Evolutionary conservation across 2,113 vertebrate genomes (phyloP), one percentile per base, ranked within the genome.

Genomic region (Paratilapia polleni): DNA sequence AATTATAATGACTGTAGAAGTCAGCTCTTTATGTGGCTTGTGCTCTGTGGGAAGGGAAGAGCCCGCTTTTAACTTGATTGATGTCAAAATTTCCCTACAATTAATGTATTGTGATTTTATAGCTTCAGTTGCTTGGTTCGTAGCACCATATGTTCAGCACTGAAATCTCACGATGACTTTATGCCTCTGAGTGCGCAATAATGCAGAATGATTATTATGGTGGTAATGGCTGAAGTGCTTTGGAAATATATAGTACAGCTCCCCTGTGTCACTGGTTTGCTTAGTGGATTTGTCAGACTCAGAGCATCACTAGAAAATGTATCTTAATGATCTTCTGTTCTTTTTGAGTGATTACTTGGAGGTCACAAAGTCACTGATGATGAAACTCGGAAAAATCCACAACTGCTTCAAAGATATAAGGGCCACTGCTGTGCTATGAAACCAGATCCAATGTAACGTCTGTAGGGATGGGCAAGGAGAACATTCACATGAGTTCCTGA

Each of bases 81-180:
- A 88, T 91, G 85, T 84, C 89, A 89, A 81, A 83, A 78, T 87
- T 86, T 89, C 66, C 34, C 57, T 68, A 78, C 89, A 89, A 92
- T 93, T 91, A 87, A 86, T 80, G 64, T 61, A 62, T 70, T 70
- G 41, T 63, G 43, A 80, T 85, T 89, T 91, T 84, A 91, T 64
- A 43, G 77, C 61, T 41, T 75, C 59, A 20, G 77, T 68, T 60
- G n/a, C 80, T 88, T 41, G 6, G 81, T 73, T 86, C 68, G 78
- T 22, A 19, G 64, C 63, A 66, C 86, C 86, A 77, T 87, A 89
- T 88, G 86, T 88, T 90, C 78, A 28, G 38, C 78, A 15, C 47
- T 52, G 78, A 84, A 76, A 80, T 87, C 41, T 85, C 57, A 61
- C 73, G 73, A 90, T 89, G 63, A 79, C 68, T 85, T 89, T 80